These are phyloP conservation scores for Nineta flava DNA, from an alignment of 2,888 invertebrate species.

Conservation along the genomic window DNA sequence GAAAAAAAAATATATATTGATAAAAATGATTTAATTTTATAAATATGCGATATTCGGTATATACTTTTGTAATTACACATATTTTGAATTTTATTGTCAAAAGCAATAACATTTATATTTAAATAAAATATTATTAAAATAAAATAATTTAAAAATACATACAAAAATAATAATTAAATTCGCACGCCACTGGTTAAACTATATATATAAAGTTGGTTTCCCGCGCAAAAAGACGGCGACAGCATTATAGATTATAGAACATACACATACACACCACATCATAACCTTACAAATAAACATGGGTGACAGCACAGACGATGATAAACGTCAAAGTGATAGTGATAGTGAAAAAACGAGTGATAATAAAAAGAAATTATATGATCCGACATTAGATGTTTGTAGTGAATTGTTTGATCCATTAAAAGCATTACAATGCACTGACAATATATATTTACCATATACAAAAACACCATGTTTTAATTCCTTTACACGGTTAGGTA, in stretches of 20 bases:
- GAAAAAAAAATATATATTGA: too few species aligned
- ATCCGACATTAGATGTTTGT: slow-evolving; percentile 34
- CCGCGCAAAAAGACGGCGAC: slow-evolving; percentile 30
- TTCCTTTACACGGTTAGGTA: neutral
- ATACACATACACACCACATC: slow-evolving; percentile 19
- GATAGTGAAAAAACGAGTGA: slow-evolving; percentile 10
- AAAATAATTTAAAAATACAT: neutral
- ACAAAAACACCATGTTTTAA: slow-evolving; percentile 28
- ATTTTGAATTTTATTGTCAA: too few species aligned
- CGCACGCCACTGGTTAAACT: neutral
- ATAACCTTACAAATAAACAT: slow-evolving; percentile 17
- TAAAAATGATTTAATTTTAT: too few species aligned
- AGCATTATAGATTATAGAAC: too few species aligned
- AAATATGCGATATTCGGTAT: too few species aligned
- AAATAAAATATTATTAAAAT: neutral
- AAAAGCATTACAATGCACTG: slow-evolving; percentile 46
- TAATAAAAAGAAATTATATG: slow-evolving; percentile 19
- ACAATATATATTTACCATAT: slow-evolving; percentile 31
- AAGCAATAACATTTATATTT: too few species aligned
- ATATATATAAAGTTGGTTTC: slow-evolving; percentile 12
- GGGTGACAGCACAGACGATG: slow-evolving; percentile 13
- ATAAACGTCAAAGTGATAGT: slow-evolving; percentile 8
- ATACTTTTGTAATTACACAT: too few species aligned
- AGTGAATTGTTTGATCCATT: slow-evolving; percentile 50
- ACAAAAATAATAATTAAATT: neutral